Evolutionary conservation across 2,797 vertebrate species (phyloP).

Genomic region (Phataginus tetradactyla): DNA sequence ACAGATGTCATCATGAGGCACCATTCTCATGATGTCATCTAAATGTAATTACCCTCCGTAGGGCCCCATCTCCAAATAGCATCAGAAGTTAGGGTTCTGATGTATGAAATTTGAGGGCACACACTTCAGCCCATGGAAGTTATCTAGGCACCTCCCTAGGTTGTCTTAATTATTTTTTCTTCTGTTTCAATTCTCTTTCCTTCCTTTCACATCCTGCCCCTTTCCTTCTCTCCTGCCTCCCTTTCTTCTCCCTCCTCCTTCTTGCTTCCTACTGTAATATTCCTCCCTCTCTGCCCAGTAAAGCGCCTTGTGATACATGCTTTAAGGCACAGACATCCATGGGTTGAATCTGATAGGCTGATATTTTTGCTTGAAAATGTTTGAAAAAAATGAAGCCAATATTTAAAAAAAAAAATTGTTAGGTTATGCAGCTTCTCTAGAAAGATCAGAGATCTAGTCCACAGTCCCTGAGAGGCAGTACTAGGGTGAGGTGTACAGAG

Average conservation of each 20-base stretch:
- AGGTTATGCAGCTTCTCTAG: not conserved
- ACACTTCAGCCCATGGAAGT: not conserved
- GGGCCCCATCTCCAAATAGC: not conserved
- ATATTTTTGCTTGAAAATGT: not conserved
- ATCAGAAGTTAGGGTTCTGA: not conserved
- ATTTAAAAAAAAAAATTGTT: not conserved
- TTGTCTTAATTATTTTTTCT: not conserved
- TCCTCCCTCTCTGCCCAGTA: accelerated
- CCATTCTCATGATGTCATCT: not conserved
- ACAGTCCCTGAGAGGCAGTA: not conserved
- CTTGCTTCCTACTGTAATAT: not conserved
- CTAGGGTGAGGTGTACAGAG: not conserved
- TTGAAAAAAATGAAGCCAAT: not conserved
- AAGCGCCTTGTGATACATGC: not conserved
- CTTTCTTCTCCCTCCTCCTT: accelerated
- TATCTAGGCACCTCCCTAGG: not conserved
- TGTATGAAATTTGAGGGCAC: not conserved
- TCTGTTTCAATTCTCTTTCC: not conserved
- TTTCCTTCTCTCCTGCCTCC: not conserved
- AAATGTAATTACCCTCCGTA: not conserved
- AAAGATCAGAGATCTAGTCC: not conserved
- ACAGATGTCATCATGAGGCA: not conserved
- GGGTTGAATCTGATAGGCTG: not conserved
- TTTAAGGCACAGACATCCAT: not conserved
- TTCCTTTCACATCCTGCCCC: not conserved